phyloP scores from a whole-genome alignment of 2,113 vertebrate species.

The Notiomystis cincta region DNA sequence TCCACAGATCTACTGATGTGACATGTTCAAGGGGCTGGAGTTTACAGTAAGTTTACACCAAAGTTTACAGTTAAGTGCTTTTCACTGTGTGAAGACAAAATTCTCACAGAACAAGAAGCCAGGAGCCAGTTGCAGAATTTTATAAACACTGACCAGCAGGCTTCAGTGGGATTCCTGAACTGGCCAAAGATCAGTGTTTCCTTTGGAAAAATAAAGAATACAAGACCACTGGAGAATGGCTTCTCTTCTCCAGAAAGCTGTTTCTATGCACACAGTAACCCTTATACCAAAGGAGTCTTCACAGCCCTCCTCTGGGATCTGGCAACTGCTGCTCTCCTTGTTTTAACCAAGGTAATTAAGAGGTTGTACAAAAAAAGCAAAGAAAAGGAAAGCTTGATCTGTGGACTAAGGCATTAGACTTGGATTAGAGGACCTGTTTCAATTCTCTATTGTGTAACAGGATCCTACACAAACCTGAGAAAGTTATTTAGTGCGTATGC shows the following conservation, averaged over 20 bases:
- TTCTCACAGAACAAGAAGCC: not conserved
- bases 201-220: not conserved
- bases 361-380: not conserved
- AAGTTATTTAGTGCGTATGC: not conserved
- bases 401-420: not conserved
- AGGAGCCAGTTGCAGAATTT: not conserved
- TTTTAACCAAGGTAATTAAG: not conserved
- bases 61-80: not conserved
- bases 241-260: not conserved
- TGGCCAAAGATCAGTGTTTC: not conserved
- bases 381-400: not conserved
- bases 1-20: not conserved
- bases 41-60: not conserved
- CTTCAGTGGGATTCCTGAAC: not conserved
- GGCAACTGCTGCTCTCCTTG: not conserved
- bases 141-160: not conserved
- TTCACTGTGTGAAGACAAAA: not conserved
- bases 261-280: not conserved
- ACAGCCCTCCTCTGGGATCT: not conserved
- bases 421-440: not conserved
- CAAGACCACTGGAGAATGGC: not conserved
- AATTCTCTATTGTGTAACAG: not conserved
- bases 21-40: not conserved
- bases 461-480: not conserved
- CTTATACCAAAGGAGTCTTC: not conserved